Base-by-base conservation (phyloP, 2,113 vertebrate genomes). In the Capra hircus region DNA sequence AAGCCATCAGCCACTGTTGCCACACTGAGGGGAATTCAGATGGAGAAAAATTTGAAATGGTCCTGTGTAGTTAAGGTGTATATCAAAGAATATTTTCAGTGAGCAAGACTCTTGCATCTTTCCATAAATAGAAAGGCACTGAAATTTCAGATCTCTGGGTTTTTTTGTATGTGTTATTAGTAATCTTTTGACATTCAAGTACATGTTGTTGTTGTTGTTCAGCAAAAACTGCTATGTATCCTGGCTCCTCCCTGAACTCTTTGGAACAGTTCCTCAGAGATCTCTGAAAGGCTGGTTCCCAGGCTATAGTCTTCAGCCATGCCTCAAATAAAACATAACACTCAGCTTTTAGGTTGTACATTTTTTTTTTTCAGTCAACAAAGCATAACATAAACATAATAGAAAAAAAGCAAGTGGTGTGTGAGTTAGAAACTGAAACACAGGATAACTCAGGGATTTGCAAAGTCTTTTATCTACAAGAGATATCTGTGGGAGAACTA, bases 91-190 rank as follows among this genome's bases (percentile, higher is more conserved):
- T 55, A 36, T 25, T 55, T 36, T 83, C 21, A 53, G 52, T 36
- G 81, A 83, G 6, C 50, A 23, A 83, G 11, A 55, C 52, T 33
- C 48, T 36, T 36, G 33, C 6, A 83, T 83, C 50, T 53, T 83
- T n/a, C 50, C 6, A 7, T 36, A 83, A 12, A 83, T 6, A 83
- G 10, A 83, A 83, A 83, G 5, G 11, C 21, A 83, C 5, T 36
- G n/a, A n/a, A n/a, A 53, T 53, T 55, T 36, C 6, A 55, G 33
- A 8, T 25, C 2, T 25, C 19, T 82, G 19, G 48, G 10, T 0
- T 25, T 53, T 52, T 82, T 14, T 8, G 36, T 77, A 7, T 77
- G 40, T 5, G 12, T 55, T 12, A 36, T 36, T 83, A 83, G 33
- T 83, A 55, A 36, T 55, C 50, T 36, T 83, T 83, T 55, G 50